Evolutionary conservation across 2,113 vertebrate genomes (phyloP), one percentile per base, ranked within the genome.

Genomic region (Gallinago jamesoni): DNA sequence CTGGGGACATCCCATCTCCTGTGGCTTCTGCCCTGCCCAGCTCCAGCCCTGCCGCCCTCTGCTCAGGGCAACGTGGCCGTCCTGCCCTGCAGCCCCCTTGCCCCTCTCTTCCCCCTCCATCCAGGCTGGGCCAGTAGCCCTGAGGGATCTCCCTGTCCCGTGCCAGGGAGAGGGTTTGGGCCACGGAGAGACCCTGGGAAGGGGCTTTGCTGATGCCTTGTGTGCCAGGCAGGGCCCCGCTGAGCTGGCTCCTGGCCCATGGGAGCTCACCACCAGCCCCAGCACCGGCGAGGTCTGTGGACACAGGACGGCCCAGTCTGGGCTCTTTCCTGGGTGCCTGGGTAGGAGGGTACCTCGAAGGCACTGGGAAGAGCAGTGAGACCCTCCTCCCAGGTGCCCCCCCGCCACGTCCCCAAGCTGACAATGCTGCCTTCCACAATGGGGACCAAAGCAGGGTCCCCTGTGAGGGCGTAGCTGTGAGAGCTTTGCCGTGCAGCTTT

Each of bases 361-460:
- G 47, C 31, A 25, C n/a, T 4, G 53, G 57, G 39, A 69, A 33
- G 19, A 52, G 62, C 50, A 15, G 37, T 3, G 13, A 66, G 30
- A 64, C 2, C 57, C 15, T 48, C 14, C 14, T 78, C 15, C 64
- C 18, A 5, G 7, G 14, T 25, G 37, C 14, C 53, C 43, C 45
- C 45, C 2, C 6, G 17, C 0, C 30, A 2, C 0, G 0, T 2
- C 70, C 62, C 17, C 0, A 0, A 23, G 66, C 79, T 90, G 79
- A 63, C 0, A 0, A 2, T 2, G 25, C 75, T 66, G 41, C 50
- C 33, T 80, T 6, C 18, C 63, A 57, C 57, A 5, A 1, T 0
- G 1, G 56, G 37, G 24, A 17, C 12, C 48, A 5, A 37, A 64
- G 67, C 62, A 50, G 55, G 80, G 77, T 33, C 7, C 67, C 31